Conservation (phyloP, 2,113 vertebrate genomes). For the Oreotrochilus melanogaster region DNA sequence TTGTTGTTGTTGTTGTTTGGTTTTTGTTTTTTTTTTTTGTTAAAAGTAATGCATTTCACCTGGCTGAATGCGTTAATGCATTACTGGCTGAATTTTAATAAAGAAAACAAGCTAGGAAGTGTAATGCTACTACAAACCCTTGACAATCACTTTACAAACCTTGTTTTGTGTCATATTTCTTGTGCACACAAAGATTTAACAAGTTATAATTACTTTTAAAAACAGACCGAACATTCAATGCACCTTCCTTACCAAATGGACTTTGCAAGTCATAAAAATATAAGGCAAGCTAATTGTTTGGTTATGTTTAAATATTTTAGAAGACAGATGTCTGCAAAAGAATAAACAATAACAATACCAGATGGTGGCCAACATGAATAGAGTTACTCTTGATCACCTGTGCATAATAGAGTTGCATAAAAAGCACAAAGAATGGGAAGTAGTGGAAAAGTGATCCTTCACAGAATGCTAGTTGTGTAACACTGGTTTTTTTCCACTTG, state of each 20-base stretch:
- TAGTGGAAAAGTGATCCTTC: background rate
- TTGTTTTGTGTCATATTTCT: background rate
- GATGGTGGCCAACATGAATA: background rate
- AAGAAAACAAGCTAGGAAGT: background rate
- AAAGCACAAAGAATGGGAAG: background rate
- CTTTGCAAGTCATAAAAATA: background rate
- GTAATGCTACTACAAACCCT: background rate
- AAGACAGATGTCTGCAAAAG: background rate
- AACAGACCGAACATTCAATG: background rate
- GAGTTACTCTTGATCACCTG: background rate
- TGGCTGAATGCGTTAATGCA: too few relatives aligned
- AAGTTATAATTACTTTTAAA: background rate
- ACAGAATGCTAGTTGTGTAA: background rate
- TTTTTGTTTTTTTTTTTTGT: background rate
- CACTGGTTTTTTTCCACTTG: background rate
- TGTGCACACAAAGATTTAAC: background rate
- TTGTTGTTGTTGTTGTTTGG: too few relatives aligned
- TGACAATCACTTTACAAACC: background rate
- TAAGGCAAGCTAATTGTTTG: background rate
- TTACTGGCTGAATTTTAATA: background rate
- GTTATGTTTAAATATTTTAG: conserved; percentile 37
- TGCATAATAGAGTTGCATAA: background rate
- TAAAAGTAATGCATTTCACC: background rate
- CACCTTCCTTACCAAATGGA: background rate
- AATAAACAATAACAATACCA: background rate